Percentiles rank a stretch among this genome's conserved stretches.
Evolutionary conservation across 2,113 vertebrate species (phyloP).

Genomic region (Puffinus mauretanicus): DNA sequence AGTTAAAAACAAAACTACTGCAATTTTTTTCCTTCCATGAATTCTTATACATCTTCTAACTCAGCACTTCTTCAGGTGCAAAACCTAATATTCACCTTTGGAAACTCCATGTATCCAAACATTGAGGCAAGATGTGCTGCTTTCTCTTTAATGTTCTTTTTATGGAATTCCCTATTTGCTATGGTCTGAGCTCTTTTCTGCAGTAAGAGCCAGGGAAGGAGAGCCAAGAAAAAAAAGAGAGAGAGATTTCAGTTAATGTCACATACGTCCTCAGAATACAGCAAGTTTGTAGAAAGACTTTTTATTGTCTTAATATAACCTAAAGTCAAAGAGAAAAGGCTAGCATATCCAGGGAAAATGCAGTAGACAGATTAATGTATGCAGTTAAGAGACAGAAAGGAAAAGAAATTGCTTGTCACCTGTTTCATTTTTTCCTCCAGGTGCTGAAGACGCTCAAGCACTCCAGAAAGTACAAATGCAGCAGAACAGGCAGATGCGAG

Average conservation of each 20-base stretch:
- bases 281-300: neutral
- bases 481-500: slow-evolving; percentile 78
- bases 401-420: slow-evolving; percentile 81
- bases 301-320: neutral
- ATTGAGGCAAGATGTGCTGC: slow-evolving; percentile 88
- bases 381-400: neutral
- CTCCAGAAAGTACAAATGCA: slow-evolving; percentile 83
- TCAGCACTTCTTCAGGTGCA: neutral
- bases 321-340: neutral
- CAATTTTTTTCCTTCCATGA: neutral
- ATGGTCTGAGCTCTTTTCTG: slow-evolving; percentile 92
- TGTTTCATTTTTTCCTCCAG: slow-evolving; percentile 91
- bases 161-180: slow-evolving; percentile 92
- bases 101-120: slow-evolving; percentile 79
- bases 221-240: slow-evolving; percentile 31
- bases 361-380: neutral
- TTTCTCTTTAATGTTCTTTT: slow-evolving; percentile 97
- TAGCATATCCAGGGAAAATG: neutral
- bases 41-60: neutral
- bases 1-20: neutral
- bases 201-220: slow-evolving; percentile 36
- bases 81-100: slow-evolving; percentile 85
- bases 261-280: neutral
- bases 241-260: neutral
- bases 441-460: slow-evolving; percentile 89